phyloP scores from a whole-genome alignment of 2,888 invertebrate genomes.

The Cataglyphis albicans region DNA sequence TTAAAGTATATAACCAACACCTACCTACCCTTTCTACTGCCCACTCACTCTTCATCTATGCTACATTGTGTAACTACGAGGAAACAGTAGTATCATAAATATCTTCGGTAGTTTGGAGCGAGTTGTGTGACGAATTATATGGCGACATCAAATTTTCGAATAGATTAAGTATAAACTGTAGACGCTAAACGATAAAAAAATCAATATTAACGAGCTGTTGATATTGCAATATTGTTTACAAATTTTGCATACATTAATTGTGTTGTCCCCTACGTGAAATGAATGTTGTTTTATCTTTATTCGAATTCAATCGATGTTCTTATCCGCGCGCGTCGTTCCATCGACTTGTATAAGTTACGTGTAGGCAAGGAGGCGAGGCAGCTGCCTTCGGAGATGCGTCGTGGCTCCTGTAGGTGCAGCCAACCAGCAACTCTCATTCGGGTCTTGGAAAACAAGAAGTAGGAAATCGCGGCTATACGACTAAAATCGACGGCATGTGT shows the following conservation, averaged over 20 bases:
- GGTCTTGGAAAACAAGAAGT: constrained; percentile 31
- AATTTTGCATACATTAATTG: neutral
- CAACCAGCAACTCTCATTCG: constrained; percentile 81
- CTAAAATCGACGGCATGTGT: constrained; percentile 36
- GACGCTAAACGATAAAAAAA: neutral
- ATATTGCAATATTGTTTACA: neutral
- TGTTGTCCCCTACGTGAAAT: neutral
- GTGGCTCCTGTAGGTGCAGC: constrained; percentile 78
- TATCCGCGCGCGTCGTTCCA: constrained; percentile 72
- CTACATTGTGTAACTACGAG: constrained; percentile 48
- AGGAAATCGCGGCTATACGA: constrained; percentile 1
- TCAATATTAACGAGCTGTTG: constrained; percentile 14
- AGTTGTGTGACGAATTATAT: constrained; percentile 26
- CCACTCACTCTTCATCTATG: constrained; percentile 47
- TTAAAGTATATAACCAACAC: constrained; percentile 41
- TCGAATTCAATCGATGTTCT: constrained; percentile 69
- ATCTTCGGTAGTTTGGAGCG: constrained; percentile 38
- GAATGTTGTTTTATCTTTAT: constrained; percentile 47
- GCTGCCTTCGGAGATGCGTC: constrained; percentile 80
- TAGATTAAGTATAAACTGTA: constrained; percentile 17
- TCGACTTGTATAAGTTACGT: constrained; percentile 67
- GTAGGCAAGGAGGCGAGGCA: constrained; percentile 78
- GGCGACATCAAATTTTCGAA: constrained; percentile 36
- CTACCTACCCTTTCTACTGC: constrained; percentile 43
- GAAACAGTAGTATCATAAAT: constrained; percentile 55